These are phyloP conservation scores for Scrobipalpa atriplicella DNA, from an alignment of 2,888 invertebrate species.

Conservation along the genomic window DNA sequence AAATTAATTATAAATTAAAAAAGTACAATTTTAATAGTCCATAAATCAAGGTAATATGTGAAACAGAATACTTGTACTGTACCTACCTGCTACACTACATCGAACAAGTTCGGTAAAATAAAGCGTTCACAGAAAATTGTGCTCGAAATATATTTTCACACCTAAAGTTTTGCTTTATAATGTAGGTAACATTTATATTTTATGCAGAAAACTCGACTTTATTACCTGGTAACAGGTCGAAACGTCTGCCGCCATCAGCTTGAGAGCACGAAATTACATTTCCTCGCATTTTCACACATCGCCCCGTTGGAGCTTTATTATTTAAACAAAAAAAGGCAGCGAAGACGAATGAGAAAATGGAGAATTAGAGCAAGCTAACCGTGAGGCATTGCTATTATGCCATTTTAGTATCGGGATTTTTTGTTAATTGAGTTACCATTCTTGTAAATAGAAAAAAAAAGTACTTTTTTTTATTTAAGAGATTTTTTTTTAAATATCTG, in stretches of 20 bases:
- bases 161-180: not conserved
- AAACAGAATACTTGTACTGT: not conserved
- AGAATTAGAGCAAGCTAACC: conserved; percentile 13
- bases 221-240: conserved; percentile 31
- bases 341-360: conserved; percentile 20
- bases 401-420: no score
- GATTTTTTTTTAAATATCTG: no score
- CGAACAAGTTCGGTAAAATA: not conserved
- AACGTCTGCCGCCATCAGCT: conserved; percentile 16
- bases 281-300: conserved; percentile 53
- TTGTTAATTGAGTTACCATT: no score
- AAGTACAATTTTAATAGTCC: no score
- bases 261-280: conserved; percentile 45
- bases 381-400: no score
- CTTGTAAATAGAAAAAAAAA: no score
- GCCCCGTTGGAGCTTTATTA: conserved; percentile 45
- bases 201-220: conserved; percentile 31
- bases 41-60: not conserved
- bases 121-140: not conserved
- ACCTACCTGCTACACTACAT: not conserved
- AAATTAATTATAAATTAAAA: no score
- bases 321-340: conserved; percentile 40
- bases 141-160: conserved; percentile 10
- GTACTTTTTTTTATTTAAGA: no score
- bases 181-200: conserved; percentile 24